A percentile compares a stretch with the other conserved stretches of the same genome.
These are phyloP conservation scores for Crematogaster levior DNA, from an alignment of 2,888 invertebrate genomes.

Conservation along the genomic window DNA sequence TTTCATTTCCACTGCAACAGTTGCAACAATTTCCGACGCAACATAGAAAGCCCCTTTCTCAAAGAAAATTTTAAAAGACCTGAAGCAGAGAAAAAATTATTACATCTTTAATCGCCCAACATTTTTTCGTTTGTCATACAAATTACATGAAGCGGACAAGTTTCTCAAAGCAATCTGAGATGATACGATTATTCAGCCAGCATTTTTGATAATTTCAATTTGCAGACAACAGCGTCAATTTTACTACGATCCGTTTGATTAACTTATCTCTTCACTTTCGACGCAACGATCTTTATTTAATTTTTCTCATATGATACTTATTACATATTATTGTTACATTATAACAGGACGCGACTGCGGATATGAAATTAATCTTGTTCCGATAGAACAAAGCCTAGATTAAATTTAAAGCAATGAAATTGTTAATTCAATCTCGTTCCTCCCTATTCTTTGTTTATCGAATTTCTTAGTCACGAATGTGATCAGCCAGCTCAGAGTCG, in stretches of 20 bases:
- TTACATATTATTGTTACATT: too few relatives aligned
- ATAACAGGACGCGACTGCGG: not conserved
- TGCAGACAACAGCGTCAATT: not conserved
- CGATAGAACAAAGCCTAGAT: too few relatives aligned
- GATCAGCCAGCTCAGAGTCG: slow-evolving; percentile 46
- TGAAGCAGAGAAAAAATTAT: not conserved
- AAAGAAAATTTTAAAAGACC: not conserved
- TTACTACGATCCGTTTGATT: not conserved
- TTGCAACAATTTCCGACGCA: not conserved
- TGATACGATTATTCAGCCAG: not conserved
- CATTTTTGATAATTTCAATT: not conserved
- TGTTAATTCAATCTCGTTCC: not conserved
- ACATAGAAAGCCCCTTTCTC: not conserved
- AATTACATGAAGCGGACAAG: not conserved
- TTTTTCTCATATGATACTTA: too few relatives aligned
- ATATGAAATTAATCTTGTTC: too few relatives aligned
- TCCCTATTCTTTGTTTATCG: not conserved
- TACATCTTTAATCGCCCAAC: not conserved
- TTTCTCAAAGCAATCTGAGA: not conserved
- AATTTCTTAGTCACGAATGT: slow-evolving; percentile 48
- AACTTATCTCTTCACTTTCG: not conserved
- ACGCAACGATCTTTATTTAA: not conserved
- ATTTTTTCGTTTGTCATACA: not conserved
- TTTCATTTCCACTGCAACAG: not conserved
- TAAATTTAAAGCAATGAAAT: not conserved